Evolutionary conservation across 2,113 vertebrate genomes (phyloP).

Genomic region (Gallinago jamesoni): DNA sequence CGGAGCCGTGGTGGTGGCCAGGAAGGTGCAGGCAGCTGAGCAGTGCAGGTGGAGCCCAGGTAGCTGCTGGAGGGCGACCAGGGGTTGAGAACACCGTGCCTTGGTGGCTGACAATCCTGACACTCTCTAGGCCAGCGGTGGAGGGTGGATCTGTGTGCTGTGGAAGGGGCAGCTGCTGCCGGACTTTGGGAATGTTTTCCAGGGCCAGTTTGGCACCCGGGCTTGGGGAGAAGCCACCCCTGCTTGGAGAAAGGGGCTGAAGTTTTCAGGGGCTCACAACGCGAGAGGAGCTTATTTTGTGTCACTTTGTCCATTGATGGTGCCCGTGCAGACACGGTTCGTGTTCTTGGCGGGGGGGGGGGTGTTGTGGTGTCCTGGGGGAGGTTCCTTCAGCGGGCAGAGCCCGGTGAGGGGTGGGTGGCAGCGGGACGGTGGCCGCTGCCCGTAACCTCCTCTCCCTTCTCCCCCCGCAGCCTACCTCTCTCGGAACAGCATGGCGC

Average conservation of each 20-base stretch:
- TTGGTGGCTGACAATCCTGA: background rate
- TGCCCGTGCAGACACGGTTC: accelerated
- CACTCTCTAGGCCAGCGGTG: accelerated
- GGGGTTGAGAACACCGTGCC: accelerated
- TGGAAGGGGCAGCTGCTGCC: background rate
- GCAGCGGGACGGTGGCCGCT: accelerated
- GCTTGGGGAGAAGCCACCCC: background rate
- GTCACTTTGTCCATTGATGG: accelerated
- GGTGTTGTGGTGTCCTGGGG: too few species aligned
- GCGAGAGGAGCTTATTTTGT: accelerated
- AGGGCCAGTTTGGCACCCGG: accelerated
- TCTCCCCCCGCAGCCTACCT: background rate
- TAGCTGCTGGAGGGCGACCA: background rate
- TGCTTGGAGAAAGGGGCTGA: background rate
- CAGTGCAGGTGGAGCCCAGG: accelerated
- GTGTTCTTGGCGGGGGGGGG: accelerated
- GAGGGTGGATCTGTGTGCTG: background rate
- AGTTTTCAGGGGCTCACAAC: background rate
- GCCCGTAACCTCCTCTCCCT: background rate
- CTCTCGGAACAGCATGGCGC: conserved; percentile 79
- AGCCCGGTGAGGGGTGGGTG: accelerated
- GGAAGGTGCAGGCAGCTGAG: accelerated
- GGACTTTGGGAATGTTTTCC: accelerated
- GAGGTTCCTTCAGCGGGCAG: background rate
- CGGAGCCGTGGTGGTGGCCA: accelerated